phyloP scores from a whole-genome alignment of 1,140 invertebrate genomes.

The Drosophila nebulosa region DNA sequence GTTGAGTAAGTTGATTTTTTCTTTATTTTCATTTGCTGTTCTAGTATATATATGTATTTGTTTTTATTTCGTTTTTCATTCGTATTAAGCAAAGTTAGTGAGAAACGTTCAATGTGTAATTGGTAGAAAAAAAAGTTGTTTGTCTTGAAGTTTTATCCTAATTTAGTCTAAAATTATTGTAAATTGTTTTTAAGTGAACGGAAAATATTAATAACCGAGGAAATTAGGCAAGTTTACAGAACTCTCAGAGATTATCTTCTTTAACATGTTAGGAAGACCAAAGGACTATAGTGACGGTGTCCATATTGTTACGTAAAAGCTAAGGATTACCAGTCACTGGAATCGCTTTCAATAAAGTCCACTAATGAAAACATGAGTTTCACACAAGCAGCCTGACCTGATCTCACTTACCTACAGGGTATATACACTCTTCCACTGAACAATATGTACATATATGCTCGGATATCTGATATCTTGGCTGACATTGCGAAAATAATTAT shows the following conservation, averaged over 20 bases:
- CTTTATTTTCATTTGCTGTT: constrained; percentile 5
- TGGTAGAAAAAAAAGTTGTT: not conserved
- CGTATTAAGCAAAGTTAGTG: not conserved
- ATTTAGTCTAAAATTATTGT: not conserved
- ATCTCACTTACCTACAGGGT: not conserved
- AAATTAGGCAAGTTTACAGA: too few relatives aligned
- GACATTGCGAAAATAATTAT: too few relatives aligned
- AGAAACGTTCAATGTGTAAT: not conserved
- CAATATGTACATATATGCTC: too few relatives aligned
- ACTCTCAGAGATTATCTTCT: too few relatives aligned
- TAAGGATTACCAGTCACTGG: not conserved
- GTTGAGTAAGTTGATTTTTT: not conserved
- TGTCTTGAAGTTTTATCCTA: not conserved
- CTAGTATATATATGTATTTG: constrained; percentile 33
- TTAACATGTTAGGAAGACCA: too few relatives aligned
- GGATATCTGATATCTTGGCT: too few relatives aligned
- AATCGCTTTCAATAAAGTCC: not conserved
- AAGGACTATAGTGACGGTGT: too few relatives aligned
- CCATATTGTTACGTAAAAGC: not conserved
- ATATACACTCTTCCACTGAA: too few relatives aligned
- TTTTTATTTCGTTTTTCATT: constrained; percentile 33
- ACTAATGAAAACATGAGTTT: not conserved
- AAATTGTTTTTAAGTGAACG: too few relatives aligned
- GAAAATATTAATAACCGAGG: too few relatives aligned
- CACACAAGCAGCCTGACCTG: not conserved